phyloP scores from a whole-genome alignment of 1,140 invertebrate genomes.

The Achroia grisella region DNA sequence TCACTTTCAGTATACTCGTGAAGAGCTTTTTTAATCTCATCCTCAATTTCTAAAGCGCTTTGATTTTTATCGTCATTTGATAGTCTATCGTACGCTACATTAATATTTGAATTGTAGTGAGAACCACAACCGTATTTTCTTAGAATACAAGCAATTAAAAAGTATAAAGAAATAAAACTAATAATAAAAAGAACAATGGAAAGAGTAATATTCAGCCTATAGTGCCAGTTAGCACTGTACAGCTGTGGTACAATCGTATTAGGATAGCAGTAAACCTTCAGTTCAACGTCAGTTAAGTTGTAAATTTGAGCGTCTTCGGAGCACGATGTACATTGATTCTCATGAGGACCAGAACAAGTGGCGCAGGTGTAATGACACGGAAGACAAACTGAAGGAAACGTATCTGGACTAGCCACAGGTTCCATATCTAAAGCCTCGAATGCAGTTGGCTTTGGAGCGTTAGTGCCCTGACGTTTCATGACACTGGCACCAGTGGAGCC shows the following conservation, averaged over 20 bases:
- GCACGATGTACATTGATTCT: slow-evolving; percentile 53
- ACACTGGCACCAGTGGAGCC: slow-evolving; percentile 11
- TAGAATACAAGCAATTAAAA: slow-evolving; percentile 31
- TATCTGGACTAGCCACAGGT: slow-evolving; percentile 23
- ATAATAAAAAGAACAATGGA: slow-evolving; percentile 32
- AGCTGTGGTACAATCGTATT: slow-evolving; percentile 48
- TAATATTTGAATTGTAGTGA: slow-evolving; percentile 47
- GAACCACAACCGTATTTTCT: slow-evolving; percentile 30
- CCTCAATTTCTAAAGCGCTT: slow-evolving; percentile 55
- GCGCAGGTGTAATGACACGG: slow-evolving; percentile 63
- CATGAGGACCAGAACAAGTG: slow-evolving; percentile 48
- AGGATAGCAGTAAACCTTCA: slow-evolving; percentile 55
- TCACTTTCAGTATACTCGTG: slow-evolving; percentile 54
- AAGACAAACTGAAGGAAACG: slow-evolving; percentile 43
- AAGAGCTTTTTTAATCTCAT: slow-evolving; percentile 59
- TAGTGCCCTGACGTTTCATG: slow-evolving; percentile 33
- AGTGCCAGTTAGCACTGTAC: slow-evolving; percentile 43
- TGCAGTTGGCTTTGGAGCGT: slow-evolving; percentile 19
- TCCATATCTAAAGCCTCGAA: slow-evolving; percentile 58
- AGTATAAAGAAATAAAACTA: slow-evolving; percentile 29
- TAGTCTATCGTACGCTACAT: slow-evolving; percentile 54
- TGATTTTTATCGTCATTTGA: slow-evolving; percentile 55
- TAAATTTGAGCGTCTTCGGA: slow-evolving; percentile 51
- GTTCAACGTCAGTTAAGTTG: slow-evolving; percentile 40
- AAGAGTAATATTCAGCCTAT: slow-evolving; percentile 42